phyloP scores from a whole-genome alignment of 1,140 invertebrate genomes.

The Anthonomus grandis region DNA sequence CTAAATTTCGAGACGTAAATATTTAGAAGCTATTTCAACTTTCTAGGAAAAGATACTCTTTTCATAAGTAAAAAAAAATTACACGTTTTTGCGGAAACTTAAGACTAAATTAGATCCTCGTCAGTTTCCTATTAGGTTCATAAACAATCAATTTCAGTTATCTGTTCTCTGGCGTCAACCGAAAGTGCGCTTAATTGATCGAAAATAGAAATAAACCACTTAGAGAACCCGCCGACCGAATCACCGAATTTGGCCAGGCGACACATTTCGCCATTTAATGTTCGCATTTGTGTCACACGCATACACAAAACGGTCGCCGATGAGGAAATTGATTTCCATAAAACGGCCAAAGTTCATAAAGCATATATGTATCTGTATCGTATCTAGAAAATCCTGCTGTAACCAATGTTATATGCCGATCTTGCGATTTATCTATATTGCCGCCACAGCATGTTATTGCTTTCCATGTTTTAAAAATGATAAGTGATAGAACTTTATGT shows the following conservation, averaged over 20 bases:
- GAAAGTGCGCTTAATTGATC: conserved; percentile 13
- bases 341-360: conserved; percentile 19
- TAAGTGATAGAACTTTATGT: background rate
- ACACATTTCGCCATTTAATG: conserved; percentile 13
- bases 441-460: conserved; percentile 10
- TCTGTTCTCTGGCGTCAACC: conserved; percentile 6
- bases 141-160: too few species aligned
- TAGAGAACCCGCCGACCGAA: background rate
- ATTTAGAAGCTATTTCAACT: too few species aligned
- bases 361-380: conserved; percentile 16
- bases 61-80: too few species aligned
- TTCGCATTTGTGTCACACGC: conserved; percentile 17
- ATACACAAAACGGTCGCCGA: too few species aligned
- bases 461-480: conserved; percentile 18
- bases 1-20: too few species aligned
- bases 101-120: too few species aligned
- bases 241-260: conserved; percentile 6
- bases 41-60: too few species aligned
- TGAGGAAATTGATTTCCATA: conserved; percentile 29
- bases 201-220: conserved; percentile 22
- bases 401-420: conserved; percentile 8
- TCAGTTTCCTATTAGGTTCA: too few species aligned
- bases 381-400: conserved; percentile 17
- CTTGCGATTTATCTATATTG: conserved; percentile 2
- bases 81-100: too few species aligned